Percentiles rank a stretch among this genome's conserved stretches.
Evolutionary conservation across 2,888 invertebrate species (phyloP).

Genomic region (Orthonychiurus folsomi): DNA sequence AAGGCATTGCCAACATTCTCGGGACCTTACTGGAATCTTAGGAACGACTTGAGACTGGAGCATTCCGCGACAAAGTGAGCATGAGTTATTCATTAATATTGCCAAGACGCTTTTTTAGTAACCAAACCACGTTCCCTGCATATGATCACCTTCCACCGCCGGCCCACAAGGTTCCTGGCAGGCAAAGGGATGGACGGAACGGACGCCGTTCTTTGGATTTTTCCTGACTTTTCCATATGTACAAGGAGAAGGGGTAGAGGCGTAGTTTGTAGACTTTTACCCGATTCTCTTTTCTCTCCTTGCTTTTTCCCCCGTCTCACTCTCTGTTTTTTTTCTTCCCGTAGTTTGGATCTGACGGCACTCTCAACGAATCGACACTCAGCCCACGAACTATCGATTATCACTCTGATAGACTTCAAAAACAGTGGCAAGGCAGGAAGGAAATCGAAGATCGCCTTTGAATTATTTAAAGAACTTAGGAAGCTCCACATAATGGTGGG

Average conservation of each 20-base stretch:
- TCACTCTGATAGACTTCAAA: conserved; percentile 41
- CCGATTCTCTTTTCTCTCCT: not conserved
- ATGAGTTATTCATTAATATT: conserved; percentile 40
- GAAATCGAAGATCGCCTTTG: conserved; percentile 40
- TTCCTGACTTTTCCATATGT: conserved; percentile 16
- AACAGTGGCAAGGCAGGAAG: conserved; percentile 37
- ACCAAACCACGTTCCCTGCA: conserved; percentile 20
- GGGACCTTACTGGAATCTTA: conserved; percentile 30
- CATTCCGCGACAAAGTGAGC: conserved; percentile 40
- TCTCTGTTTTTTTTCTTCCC: not conserved
- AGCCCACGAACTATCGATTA: conserved; percentile 40
- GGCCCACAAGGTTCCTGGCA: not conserved
- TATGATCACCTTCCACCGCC: conserved; percentile 17
- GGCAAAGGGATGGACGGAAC: not conserved
- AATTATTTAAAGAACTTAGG: conserved; percentile 40
- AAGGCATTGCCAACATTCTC: conserved; percentile 26
- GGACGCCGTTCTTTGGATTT: not conserved
- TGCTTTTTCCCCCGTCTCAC: not conserved
- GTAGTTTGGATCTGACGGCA: conserved; percentile 38
- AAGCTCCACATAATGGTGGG: conserved; percentile 34
- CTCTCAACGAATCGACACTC: conserved; percentile 38
- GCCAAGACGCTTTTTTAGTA: conserved; percentile 14
- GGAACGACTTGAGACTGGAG: conserved; percentile 27
- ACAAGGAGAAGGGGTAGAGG: not conserved
- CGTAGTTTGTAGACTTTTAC: conserved; percentile 6